Percentiles rank a stretch among this genome's conserved stretches.
phyloP scores from a whole-genome alignment of 2,797 vertebrate genomes.

The Pseudochirops corinnae region DNA sequence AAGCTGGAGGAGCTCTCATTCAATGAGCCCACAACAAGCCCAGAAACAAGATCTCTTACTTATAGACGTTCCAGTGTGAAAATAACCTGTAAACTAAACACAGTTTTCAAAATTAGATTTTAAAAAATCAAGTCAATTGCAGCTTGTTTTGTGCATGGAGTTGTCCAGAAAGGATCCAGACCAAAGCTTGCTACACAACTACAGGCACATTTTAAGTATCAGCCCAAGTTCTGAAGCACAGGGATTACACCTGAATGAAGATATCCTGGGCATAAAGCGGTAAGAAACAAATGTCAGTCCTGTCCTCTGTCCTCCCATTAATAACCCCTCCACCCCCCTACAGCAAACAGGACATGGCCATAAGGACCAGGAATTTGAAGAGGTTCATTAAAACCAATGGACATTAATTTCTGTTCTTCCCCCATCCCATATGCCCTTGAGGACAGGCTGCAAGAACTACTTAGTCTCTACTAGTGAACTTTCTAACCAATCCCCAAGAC shows the following conservation, averaged over 20 bases:
- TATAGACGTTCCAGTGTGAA: conserved; percentile 12
- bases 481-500: conserved; percentile 1
- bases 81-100: conserved; percentile 63
- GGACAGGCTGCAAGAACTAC: not conserved
- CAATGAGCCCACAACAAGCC: not conserved
- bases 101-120: conserved; percentile 33
- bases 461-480: not conserved
- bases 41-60: not conserved
- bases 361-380: conserved; percentile 3
- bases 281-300: not conserved
- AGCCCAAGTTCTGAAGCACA: not conserved
- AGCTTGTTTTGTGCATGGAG: conserved; percentile 11
- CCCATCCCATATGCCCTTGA: not conserved
- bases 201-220: not conserved
- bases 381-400: not conserved
- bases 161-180: not conserved
- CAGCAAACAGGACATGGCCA: not conserved
- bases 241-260: conserved; percentile 5
- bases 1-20: not conserved
- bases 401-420: not conserved
- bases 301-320: not conserved
- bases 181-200: conserved; percentile 6
- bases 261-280: not conserved
- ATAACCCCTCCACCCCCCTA: not conserved
- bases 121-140: conserved; percentile 10